Base-by-base conservation (phyloP, 2,113 vertebrate genomes). In the Tenebrosternarchus preto region DNA sequence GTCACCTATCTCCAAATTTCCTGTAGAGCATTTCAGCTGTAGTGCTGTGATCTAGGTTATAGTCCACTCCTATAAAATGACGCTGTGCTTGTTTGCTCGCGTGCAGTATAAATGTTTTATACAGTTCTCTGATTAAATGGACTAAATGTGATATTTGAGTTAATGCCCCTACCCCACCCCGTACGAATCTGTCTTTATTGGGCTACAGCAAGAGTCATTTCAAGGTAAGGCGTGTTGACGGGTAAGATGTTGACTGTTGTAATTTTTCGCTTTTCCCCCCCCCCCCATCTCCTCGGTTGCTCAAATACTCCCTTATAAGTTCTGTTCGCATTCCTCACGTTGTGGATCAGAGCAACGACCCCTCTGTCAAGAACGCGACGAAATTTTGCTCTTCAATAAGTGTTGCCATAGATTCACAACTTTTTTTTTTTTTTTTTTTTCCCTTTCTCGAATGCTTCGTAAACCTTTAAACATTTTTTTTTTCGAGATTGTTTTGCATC, bases 401-500 rank as follows among this genome's bases (percentile, higher is more conserved):
- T n/a, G n/a, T 79, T 80, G 75, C 79, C 67, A 63, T 74, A 67
- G 77, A 68, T 82, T 86, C 68, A 80, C 43, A 31, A 43, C 17
- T 77, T 70, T 66, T 77, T 76, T 68, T 82, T 82, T 64, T 57
- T 63, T 15, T 66, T 76, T 24, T 22, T 29, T 57, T 80, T n/a
- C n/a, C n/a, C n/a, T 60, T n/a, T 50, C 55, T 78, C 71, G 17
- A 36, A 59, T 64, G 36, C 63, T 55, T 72, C n/a, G 50, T 61
- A 66, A 72, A 79, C 63, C 66, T 63, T n/a, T n/a, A n/a, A n/a
- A n/a, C n/a, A 53, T 60, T 33, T 74, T 63, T 55, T 15, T 59
- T 72, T 55, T 73, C 64, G 20, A 43, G 75, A 70, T 89, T 86
- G 84, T 88, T 84, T 29, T 78, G 72, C 71, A 80, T 81, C 69